Conservation (phyloP, 2,113 vertebrate species). For the Sylvietta virens region DNA sequence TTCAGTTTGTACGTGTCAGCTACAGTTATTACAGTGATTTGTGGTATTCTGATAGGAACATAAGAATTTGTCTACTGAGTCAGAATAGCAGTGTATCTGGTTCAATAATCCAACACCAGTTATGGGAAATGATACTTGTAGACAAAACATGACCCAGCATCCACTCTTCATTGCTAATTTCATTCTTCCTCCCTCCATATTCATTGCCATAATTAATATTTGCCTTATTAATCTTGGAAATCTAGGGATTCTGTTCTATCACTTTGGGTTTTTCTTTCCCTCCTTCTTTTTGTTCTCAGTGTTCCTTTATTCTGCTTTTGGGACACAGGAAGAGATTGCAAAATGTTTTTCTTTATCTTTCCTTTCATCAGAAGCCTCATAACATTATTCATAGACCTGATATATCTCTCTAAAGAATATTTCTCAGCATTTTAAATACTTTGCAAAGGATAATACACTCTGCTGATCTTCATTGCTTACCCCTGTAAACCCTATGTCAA, state of each 20-base stretch:
- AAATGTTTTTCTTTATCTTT: background rate
- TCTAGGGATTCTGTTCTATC: background rate
- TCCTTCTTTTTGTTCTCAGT: background rate
- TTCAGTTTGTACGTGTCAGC: background rate
- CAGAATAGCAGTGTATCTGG: background rate
- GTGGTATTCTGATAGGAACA: background rate
- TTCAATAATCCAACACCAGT: background rate
- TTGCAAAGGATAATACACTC: background rate
- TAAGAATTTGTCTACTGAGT: background rate
- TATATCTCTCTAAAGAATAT: background rate
- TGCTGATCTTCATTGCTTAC: background rate
- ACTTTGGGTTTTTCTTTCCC: background rate
- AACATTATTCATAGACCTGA: background rate
- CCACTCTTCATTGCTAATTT: background rate
- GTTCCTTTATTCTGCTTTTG: background rate
- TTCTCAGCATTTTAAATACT: background rate
- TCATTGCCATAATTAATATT: background rate
- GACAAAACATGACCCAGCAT: background rate
- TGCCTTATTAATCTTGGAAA: background rate
- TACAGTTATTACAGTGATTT: background rate
- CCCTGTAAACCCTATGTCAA: background rate
- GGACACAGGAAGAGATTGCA: background rate
- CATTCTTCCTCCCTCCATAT: background rate
- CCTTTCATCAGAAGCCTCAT: background rate
- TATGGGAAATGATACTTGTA: background rate